Conservation (phyloP, 2,113 vertebrate genomes). For the Tapirus terrestris region DNA sequence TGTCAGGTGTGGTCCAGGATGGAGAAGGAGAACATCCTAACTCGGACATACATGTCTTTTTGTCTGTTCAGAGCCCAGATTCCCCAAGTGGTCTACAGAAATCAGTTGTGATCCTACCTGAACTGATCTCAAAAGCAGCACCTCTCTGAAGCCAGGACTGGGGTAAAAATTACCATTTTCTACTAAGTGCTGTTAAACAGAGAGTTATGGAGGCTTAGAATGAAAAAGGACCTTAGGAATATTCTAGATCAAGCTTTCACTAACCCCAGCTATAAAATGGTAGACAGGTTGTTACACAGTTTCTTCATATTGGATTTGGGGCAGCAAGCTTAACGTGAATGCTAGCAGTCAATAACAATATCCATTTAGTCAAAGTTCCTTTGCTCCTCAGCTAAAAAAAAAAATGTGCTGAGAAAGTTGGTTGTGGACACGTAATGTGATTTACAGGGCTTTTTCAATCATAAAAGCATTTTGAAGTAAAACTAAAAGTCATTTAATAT, state of each 20-base stretch:
- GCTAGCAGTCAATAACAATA: not conserved
- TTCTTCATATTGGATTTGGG: not conserved
- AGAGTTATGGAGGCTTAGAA: not conserved
- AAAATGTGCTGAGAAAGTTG: not conserved
- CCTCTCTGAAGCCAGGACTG: not conserved
- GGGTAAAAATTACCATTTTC: not conserved
- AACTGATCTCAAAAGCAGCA: not conserved
- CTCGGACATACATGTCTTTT: not conserved
- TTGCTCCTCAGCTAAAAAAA: conserved; percentile 37
- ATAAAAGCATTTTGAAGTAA: conserved; percentile 25
- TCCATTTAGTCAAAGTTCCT: not conserved
- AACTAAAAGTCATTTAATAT: not conserved
- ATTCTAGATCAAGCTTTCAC: conserved; percentile 6
- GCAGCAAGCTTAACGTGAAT: not conserved
- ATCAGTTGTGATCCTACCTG: not conserved
- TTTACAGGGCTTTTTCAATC: not conserved
- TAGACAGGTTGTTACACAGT: not conserved
- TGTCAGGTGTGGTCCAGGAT: no score
- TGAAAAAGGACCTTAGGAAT: not conserved
- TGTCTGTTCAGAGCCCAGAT: not conserved
- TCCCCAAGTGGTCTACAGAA: not conserved
- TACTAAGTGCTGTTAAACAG: not conserved
- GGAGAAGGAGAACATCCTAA: not conserved
- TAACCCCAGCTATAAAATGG: not conserved
- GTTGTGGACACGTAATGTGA: not conserved